These are phyloP conservation scores for Trachelus tabidus DNA, from an alignment of 2,888 invertebrate genomes.

Conservation along the genomic window DNA sequence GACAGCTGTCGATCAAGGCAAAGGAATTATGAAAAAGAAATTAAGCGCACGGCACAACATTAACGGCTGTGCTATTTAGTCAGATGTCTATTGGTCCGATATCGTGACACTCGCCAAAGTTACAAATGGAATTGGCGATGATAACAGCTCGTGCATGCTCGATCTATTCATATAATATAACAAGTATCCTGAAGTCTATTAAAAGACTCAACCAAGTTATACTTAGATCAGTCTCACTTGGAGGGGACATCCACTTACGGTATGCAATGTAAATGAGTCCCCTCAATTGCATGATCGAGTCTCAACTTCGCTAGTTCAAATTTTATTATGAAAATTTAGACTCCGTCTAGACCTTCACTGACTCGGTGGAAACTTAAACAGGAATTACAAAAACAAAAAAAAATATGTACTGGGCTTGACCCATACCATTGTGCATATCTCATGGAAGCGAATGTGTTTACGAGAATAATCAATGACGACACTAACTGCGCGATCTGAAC, in stretches of 20 bases:
- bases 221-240: not conserved
- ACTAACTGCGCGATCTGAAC: too few relatives aligned
- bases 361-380: too few relatives aligned
- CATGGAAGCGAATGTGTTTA: not conserved
- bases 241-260: not conserved
- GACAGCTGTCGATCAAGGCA: slow-evolving; percentile 42
- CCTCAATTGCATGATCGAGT: too few relatives aligned
- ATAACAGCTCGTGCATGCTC: not conserved
- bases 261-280: not conserved
- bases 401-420: too few relatives aligned
- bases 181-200: not conserved
- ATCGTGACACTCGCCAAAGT: not conserved
- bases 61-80: slow-evolving; percentile 30
- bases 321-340: too few relatives aligned
- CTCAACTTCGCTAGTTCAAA: too few relatives aligned
- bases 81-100: slow-evolving; percentile 31
- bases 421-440: too few relatives aligned
- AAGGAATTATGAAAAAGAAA: slow-evolving; percentile 5
- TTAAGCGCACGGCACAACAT: not conserved
- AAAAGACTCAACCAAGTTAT: not conserved
- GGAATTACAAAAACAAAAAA: too few relatives aligned
- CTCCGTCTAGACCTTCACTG: too few relatives aligned
- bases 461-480: too few relatives aligned
- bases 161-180: not conserved
- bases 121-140: not conserved